A percentile compares a stretch with the other conserved stretches of the same genome.
phyloP scores from a whole-genome alignment of 1,140 invertebrate species.

The Adoxophyes honmai region DNA sequence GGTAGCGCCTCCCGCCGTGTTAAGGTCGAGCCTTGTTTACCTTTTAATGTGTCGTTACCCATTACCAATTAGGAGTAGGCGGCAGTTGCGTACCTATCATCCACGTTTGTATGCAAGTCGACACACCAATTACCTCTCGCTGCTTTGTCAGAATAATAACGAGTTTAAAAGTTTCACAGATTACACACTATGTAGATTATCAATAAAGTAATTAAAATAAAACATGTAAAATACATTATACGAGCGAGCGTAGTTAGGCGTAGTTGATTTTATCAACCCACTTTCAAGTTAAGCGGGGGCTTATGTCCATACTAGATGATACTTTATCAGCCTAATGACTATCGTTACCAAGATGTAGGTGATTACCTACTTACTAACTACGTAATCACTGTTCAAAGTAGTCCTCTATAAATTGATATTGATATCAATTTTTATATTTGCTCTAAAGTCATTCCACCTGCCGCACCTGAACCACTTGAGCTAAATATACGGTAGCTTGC shows the following conservation, averaged over 20 bases:
- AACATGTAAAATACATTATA: conserved; percentile 11
- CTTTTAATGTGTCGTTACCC: not conserved
- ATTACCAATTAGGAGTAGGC: not conserved
- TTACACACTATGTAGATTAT: not conserved
- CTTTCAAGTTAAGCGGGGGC: not conserved
- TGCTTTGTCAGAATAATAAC: conserved; percentile 1
- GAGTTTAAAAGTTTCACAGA: no score
- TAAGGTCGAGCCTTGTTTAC: conserved; percentile 13
- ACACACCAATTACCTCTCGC: conserved; percentile 3
- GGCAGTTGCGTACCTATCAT: no score
- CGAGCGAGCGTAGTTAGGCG: no score
- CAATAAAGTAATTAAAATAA: not conserved
- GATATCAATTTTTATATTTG: conserved; percentile 7
- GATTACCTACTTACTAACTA: conserved; percentile 6
- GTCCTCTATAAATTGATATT: conserved; percentile 11
- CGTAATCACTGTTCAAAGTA: conserved; percentile 9
- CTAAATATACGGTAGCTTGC: conserved; percentile 31
- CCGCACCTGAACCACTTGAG: conserved; percentile 7
- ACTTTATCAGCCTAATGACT: conserved; percentile 2
- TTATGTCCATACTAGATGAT: not conserved
- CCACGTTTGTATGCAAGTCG: not conserved
- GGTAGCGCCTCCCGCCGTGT: no score
- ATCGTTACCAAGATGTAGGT: not conserved
- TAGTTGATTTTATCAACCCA: conserved; percentile 6
- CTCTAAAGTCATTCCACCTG: conserved; percentile 1